Evolutionary conservation across 2,113 vertebrate genomes (phyloP).

Genomic region (Archilochus colubris): DNA sequence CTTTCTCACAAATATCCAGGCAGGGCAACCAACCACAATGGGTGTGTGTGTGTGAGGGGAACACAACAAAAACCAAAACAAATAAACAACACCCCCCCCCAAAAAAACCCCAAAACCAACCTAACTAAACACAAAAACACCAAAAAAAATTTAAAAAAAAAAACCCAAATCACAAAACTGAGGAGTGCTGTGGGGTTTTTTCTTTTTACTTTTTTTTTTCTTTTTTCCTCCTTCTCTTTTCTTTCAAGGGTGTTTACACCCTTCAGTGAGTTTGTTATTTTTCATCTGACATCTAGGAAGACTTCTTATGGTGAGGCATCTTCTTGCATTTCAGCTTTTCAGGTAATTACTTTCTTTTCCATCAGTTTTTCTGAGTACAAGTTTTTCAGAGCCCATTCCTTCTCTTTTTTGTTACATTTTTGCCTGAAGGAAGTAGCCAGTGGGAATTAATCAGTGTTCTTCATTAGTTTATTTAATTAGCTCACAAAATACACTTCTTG

Average conservation of each 20-base stretch:
- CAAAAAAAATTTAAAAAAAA: no score
- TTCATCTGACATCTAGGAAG: not conserved
- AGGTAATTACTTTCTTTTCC: not conserved
- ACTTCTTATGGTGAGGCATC: not conserved
- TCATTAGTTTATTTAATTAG: slow-evolving; percentile 2
- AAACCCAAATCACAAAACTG: not conserved
- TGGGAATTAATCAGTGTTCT: slow-evolving; percentile 6
- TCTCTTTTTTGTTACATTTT: not conserved
- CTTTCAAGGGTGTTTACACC: not conserved
- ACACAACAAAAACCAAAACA: no score
- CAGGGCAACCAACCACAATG: not conserved
- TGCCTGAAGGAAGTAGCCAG: not conserved
- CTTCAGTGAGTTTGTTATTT: not conserved
- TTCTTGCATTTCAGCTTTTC: slow-evolving; percentile 4
- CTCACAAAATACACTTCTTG: not conserved
- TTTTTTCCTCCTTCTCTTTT: not conserved
- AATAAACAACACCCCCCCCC: no score
- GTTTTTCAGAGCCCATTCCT: not conserved
- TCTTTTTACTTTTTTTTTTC: not conserved
- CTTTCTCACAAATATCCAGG: not conserved
- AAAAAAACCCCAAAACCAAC: no score
- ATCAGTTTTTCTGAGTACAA: not conserved
- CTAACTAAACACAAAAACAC: no score
- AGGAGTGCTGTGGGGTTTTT: not conserved
- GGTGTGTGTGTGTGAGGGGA: no score